phyloP scores from a whole-genome alignment of 2,888 invertebrate genomes.

The Zele albiditarsus region DNA sequence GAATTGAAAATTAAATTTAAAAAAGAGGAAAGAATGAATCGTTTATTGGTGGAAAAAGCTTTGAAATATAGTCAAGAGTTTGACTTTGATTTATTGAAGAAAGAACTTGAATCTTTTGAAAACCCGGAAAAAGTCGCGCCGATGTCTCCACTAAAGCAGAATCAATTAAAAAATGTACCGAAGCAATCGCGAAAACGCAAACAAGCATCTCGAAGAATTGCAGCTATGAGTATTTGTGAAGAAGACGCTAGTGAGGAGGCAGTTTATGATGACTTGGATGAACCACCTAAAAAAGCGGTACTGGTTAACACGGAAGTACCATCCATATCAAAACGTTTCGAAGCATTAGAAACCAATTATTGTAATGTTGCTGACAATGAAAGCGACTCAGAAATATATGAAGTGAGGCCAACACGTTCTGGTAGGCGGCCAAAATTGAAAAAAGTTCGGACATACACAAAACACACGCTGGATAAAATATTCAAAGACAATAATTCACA shows the following conservation, averaged over 20 bases:
- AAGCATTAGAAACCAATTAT: slow-evolving; percentile 19
- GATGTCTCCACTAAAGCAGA: slow-evolving; percentile 25
- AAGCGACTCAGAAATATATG: slow-evolving; percentile 61
- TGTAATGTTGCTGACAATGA: background rate
- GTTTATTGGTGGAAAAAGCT: slow-evolving; percentile 83
- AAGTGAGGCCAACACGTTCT: slow-evolving; percentile 71
- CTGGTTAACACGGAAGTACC: background rate
- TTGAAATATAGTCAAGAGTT: slow-evolving; percentile 81
- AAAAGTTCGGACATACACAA: slow-evolving; percentile 58
- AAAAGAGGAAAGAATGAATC: slow-evolving; percentile 88
- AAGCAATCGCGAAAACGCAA: background rate
- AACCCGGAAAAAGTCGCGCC: slow-evolving; percentile 42
- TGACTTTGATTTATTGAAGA: slow-evolving; percentile 78
- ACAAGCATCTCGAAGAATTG: slow-evolving; percentile 18
- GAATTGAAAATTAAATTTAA: slow-evolving; percentile 95
- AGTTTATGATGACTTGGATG: background rate
- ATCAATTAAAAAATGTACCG: slow-evolving; percentile 3
- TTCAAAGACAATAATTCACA: slow-evolving; percentile 45
- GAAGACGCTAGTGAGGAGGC: slow-evolving; percentile 44
- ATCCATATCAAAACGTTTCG: background rate
- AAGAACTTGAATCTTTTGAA: slow-evolving; percentile 73
- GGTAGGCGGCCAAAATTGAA: slow-evolving; percentile 70
- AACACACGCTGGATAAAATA: slow-evolving; percentile 54
- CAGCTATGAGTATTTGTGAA: slow-evolving; percentile 38
- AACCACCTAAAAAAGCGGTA: slow-evolving; percentile 1